Percentiles rank a stretch among this genome's conserved stretches.
Conservation (phyloP, 2,113 vertebrate species). For the Anoura caudifer region DNA sequence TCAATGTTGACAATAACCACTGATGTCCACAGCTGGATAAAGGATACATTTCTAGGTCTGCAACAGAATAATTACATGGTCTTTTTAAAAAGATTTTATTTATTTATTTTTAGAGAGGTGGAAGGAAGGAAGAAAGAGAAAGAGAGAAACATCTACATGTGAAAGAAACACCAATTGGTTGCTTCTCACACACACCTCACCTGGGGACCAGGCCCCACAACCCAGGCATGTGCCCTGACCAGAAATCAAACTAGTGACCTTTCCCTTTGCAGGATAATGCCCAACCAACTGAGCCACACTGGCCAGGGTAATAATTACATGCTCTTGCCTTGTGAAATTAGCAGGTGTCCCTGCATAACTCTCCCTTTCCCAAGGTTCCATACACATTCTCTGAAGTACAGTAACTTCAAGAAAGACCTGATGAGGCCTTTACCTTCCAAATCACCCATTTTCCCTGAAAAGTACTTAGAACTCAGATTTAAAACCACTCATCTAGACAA, state of each 20-base stretch:
- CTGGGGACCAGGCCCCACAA: too few relatives aligned
- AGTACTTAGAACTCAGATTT: neutral
- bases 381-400: neutral
- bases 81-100: too few relatives aligned
- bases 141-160: too few relatives aligned
- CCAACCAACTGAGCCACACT: too few relatives aligned
- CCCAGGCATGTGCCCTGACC: too few relatives aligned
- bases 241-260: too few relatives aligned
- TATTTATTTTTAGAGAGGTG: too few relatives aligned
- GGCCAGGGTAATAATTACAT: neutral
- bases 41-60: neutral
- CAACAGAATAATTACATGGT: neutral
- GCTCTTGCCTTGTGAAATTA: neutral
- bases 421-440: neutral
- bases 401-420: neutral
- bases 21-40: neutral
- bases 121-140: too few relatives aligned
- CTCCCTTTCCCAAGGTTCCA: neutral
- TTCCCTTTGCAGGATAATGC: too few relatives aligned
- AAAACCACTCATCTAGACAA: neutral
- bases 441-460: neutral
- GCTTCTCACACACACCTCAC: too few relatives aligned
- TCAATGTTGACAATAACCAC: neutral
- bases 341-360: neutral
- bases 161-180: too few relatives aligned